Conservation (phyloP, 1,140 invertebrate genomes). For the Phymastichus coffea region DNA sequence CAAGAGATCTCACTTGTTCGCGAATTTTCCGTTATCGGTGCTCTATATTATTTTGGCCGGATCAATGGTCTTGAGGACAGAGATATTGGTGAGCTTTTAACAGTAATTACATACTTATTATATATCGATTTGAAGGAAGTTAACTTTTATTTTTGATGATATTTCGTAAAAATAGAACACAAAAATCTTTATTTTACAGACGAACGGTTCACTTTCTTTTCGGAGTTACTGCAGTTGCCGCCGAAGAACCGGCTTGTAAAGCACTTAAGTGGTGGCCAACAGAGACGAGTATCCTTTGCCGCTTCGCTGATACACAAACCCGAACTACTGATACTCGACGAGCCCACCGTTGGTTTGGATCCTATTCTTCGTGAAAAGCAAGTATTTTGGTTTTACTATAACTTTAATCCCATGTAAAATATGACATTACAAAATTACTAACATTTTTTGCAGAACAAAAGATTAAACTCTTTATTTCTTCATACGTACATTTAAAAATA, state of each 20-base stretch:
- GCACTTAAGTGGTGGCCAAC: constrained; percentile 83
- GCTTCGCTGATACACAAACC: constrained; percentile 85
- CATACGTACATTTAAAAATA: no score
- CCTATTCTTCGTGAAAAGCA: constrained; percentile 83
- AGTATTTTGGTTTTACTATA: no score
- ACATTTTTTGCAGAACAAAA: no score
- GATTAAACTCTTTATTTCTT: no score
- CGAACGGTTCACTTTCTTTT: constrained; percentile 68
- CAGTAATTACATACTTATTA: background rate
- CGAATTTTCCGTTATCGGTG: constrained; percentile 84
- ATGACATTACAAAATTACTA: no score
- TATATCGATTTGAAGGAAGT: background rate
- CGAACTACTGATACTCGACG: constrained; percentile 86
- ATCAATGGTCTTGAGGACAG: constrained; percentile 75
- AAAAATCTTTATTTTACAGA: constrained; percentile 39
- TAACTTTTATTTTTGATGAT: background rate
- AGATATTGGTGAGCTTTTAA: constrained; percentile 56
- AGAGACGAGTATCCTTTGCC: constrained; percentile 83
- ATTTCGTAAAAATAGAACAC: background rate
- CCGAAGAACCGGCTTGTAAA: constrained; percentile 63
- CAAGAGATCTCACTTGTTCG: constrained; percentile 84
- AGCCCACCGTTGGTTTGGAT: constrained; percentile 91
- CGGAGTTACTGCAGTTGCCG: constrained; percentile 73
- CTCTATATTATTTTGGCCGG: constrained; percentile 84
- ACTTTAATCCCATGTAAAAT: no score